Base-by-base conservation (phyloP, 64 coral and sea anemone species). In the Actinia tenebrosa region DNA sequence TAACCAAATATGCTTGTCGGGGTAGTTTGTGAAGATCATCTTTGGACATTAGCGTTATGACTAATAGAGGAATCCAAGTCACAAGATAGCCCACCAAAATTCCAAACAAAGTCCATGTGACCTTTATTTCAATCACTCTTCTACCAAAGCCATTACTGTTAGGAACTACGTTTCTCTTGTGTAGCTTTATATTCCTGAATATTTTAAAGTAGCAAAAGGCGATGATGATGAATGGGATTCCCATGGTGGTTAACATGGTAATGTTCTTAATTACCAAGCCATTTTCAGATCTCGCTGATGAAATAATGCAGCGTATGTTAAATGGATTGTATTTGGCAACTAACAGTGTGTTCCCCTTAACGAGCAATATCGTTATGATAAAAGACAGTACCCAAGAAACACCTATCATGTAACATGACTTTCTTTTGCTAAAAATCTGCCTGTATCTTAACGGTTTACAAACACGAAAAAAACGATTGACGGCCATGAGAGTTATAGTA, bases 91-190 rank as follows among this genome's bases (percentile, higher is more conserved):
- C 75, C 14, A 78, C 6, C 23, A 78, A 43, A 4, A 78, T 23
- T 30, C n/a, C 75, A 23, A 78, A 78, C 75, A 78, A 27, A 15
- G 23, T 27, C 75, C 75, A 78, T 23, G 75, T 78, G 75, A 78
- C 27, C 23, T 78, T 78, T 22, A 78, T 78, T 14, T 78, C 75
- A 9, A 10, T 9, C 18, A 45, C 75, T n/a, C 75, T 78, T 27
- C 18, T 78, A n/a, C 75, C 25, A 3, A 43, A 23, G 10, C 75
- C 23, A 23, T 78, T 78, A 10, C 18, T 17, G 17, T 20, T 19
- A 6, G 61, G 16, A 64, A 5, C 75, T 15, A 78, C 23, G 44
- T 18, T 30, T 78, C 44, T 78, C 27, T 78, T 78, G 44, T 78
- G 75, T 30, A 10, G 20, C 23, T 27, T 18, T 78, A 78, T 78